A percentile compares a stretch with the other conserved stretches of the same genome.
Conservation (phyloP, 2,888 invertebrate species). For the Lutraria lutraria region DNA sequence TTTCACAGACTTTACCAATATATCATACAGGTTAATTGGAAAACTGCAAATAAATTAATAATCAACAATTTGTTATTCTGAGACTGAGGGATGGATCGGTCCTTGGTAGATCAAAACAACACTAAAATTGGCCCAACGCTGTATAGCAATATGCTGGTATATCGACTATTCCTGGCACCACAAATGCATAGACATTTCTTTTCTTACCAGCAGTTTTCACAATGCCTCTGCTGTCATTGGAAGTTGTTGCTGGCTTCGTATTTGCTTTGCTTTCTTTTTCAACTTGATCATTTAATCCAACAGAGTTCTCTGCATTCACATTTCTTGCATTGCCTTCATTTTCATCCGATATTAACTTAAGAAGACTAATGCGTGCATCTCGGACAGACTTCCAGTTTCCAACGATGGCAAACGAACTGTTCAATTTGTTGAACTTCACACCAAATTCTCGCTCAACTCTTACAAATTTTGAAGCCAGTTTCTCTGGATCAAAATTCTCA, state of each 20-base stretch:
- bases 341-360: slow-evolving; percentile 45
- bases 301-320: background rate
- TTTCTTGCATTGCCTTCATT: background rate
- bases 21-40: too few species aligned
- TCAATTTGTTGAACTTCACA: slow-evolving; percentile 63
- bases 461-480: slow-evolving; percentile 64
- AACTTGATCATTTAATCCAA: background rate
- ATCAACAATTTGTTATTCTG: too few species aligned
- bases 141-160: too few species aligned
- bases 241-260: background rate
- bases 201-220: background rate
- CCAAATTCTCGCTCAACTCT: slow-evolving; percentile 65
- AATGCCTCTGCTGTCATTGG: background rate
- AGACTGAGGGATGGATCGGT: too few species aligned
- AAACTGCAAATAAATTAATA: too few species aligned
- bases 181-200: too few species aligned
- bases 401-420: slow-evolving; percentile 61
- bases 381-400: slow-evolving; percentile 62
- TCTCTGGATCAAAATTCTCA: slow-evolving; percentile 63
- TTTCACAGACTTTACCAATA: too few species aligned
- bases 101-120: too few species aligned
- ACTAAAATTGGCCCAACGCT: too few species aligned
- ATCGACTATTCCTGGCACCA: too few species aligned
- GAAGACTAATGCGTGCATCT: slow-evolving; percentile 55
- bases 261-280: background rate